Evolutionary conservation across 2,113 vertebrate genomes (phyloP).

Genomic region (Vulpes ferrilata): DNA sequence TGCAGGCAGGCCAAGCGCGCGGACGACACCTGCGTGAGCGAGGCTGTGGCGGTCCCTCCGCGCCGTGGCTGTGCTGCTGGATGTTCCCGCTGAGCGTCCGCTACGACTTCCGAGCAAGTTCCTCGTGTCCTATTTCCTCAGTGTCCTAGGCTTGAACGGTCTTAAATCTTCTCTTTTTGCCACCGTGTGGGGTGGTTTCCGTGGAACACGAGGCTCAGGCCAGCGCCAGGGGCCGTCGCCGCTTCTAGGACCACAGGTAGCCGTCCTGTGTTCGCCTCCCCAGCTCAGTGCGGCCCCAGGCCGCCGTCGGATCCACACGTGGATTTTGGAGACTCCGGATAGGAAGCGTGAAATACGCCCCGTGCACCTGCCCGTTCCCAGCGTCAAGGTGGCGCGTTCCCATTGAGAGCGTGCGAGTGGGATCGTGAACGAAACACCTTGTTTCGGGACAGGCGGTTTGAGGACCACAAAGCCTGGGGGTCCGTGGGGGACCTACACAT

Average conservation of each 20-base stretch:
- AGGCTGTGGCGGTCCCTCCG: not conserved
- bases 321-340: fast-evolving
- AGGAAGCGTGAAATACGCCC: too few species aligned
- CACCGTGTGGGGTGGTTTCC: too few species aligned
- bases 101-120: not conserved
- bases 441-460: not conserved
- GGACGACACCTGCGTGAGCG: fast-evolving
- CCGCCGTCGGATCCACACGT: too few species aligned
- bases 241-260: not conserved
- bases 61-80: not conserved
- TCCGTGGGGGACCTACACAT: fast-evolving
- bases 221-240: fast-evolving
- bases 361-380: fast-evolving
- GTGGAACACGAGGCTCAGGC: fast-evolving
- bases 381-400: fast-evolving
- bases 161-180: not conserved
- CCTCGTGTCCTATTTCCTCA: not conserved
- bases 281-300: too few species aligned
- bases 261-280: too few species aligned
- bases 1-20: fast-evolving
- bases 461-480: not conserved
- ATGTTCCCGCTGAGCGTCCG: not conserved
- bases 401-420: fast-evolving
- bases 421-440: fast-evolving
- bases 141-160: not conserved